These are phyloP conservation scores for Poecile atricapillus DNA, from an alignment of 2,113 vertebrate species.

Conservation along the genomic window DNA sequence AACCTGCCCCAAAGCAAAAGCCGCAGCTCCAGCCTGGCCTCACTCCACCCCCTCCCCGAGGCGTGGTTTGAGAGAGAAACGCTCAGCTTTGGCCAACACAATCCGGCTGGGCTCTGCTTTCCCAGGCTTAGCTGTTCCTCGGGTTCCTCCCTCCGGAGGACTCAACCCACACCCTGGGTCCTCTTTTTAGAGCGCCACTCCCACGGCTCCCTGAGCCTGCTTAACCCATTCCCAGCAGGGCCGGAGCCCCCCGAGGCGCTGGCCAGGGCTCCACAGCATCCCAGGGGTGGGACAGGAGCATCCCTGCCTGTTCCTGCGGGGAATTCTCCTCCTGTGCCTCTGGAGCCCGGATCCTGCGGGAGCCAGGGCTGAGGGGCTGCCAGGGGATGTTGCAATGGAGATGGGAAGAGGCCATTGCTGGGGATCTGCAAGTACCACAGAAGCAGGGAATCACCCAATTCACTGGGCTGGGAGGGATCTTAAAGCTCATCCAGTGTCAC, in stretches of 20 bases:
- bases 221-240: slow-evolving; percentile 9
- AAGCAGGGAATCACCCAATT: background rate
- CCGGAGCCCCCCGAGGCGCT: accelerated
- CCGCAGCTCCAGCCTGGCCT: background rate
- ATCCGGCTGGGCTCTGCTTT: slow-evolving; percentile 30
- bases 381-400: slow-evolving; percentile 17
- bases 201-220: background rate
- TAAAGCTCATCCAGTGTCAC: background rate
- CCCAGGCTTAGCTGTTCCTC: slow-evolving; percentile 63
- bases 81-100: background rate
- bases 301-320: background rate
- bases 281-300: background rate
- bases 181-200: slow-evolving; percentile 34
- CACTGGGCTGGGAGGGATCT: background rate
- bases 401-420: background rate
- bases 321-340: background rate
- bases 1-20: background rate
- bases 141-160: slow-evolving; percentile 53
- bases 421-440: background rate
- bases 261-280: background rate
- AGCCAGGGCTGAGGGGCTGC: background rate
- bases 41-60: slow-evolving; percentile 20
- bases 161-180: slow-evolving; percentile 44
- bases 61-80: slow-evolving; percentile 35
- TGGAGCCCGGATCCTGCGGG: background rate